Conservation (phyloP, 2,797 vertebrate species). For the Clarias pachynema region DNA sequence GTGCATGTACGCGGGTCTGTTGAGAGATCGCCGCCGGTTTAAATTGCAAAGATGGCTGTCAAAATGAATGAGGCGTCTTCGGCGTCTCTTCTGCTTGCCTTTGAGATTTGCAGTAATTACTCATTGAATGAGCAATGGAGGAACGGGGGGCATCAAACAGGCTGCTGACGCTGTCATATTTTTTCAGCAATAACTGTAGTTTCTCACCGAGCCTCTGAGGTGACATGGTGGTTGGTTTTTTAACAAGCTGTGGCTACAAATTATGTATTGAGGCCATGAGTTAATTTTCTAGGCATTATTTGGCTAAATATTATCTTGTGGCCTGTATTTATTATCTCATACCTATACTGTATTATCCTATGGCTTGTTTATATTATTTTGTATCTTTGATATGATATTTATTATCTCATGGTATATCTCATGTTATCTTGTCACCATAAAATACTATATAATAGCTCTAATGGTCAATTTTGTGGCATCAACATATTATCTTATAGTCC, state of each 20-base stretch:
- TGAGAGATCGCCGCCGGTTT: slow-evolving; percentile 56
- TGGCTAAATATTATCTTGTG: neutral
- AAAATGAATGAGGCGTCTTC: slow-evolving; percentile 56
- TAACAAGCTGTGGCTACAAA: neutral
- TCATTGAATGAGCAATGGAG: slow-evolving; percentile 43
- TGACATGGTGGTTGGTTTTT: neutral
- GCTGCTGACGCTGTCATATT: slow-evolving; percentile 51
- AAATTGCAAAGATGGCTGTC: slow-evolving; percentile 56
- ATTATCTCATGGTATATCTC: neutral
- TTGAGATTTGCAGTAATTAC: slow-evolving; percentile 57
- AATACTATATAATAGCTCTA: neutral
- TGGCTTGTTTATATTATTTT: neutral
- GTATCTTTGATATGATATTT: neutral
- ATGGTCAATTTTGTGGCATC: no score
- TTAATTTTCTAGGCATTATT: neutral
- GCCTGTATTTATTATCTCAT: neutral
- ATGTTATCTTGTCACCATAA: neutral
- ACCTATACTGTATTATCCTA: neutral
- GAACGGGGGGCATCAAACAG: slow-evolving; percentile 38
- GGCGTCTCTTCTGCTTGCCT: slow-evolving; percentile 47
- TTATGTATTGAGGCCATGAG: neutral
- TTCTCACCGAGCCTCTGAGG: slow-evolving; percentile 6
- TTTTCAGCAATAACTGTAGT: slow-evolving; percentile 47
- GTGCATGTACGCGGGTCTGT: slow-evolving; percentile 51
- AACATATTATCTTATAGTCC: neutral